phyloP scores from a whole-genome alignment of 2,113 vertebrate genomes.

The Hemiscyllium ocellatum region DNA sequence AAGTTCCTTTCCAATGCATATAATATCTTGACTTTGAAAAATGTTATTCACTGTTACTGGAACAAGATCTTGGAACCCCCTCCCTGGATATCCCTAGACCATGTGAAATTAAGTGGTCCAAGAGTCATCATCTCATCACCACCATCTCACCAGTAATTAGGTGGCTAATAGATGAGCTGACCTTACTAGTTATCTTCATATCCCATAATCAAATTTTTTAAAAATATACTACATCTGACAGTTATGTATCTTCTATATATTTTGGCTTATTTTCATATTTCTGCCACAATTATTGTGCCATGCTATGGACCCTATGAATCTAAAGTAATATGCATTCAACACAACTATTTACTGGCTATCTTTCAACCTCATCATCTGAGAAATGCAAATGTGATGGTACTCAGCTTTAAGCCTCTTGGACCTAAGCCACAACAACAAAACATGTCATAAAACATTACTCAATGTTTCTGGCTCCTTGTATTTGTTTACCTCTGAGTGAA shows the following conservation, averaged over 20 bases:
- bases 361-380: background rate
- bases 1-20: background rate
- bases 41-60: background rate
- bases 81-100: background rate
- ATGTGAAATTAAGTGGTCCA: background rate
- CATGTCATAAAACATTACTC: background rate
- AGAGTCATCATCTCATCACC: background rate
- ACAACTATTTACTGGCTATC: background rate
- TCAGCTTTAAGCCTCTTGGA: background rate
- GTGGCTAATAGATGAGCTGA: background rate
- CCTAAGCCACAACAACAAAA: background rate
- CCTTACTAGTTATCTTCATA: background rate
- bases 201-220: background rate
- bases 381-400: background rate
- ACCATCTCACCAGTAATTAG: background rate
- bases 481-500: background rate
- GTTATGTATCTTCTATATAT: slow-evolving; percentile 16
- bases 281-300: slow-evolving; percentile 25
- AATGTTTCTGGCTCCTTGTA: background rate
- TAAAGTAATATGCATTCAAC: background rate
- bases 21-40: background rate
- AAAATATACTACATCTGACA: background rate
- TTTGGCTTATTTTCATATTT: background rate
- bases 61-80: background rate
- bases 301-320: background rate